Conservation (phyloP, 2,113 vertebrate species). For the Gadus chalcogrammus region DNA sequence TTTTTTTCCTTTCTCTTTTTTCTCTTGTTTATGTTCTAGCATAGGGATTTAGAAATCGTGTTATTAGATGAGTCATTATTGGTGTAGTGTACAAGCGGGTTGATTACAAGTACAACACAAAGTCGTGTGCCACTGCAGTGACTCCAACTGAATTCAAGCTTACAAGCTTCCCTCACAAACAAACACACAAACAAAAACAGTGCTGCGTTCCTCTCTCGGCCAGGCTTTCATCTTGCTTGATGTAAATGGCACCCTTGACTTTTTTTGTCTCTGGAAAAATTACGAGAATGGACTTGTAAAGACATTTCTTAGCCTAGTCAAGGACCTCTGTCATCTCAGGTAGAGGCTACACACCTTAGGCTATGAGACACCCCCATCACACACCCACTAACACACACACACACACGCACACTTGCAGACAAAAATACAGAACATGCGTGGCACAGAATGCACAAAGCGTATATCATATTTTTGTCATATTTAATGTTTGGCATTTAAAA, state of each 20-base stretch:
- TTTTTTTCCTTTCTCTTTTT: no score
- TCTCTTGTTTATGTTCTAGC: no score
- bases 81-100: no score
- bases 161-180: no score
- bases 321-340: slow-evolving; percentile 57
- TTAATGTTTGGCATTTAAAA: slow-evolving; percentile 38
- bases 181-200: neutral
- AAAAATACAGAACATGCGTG: neutral
- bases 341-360: slow-evolving; percentile 49
- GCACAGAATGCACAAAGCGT: neutral
- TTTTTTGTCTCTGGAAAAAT: slow-evolving; percentile 46
- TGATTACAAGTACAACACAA: no score
- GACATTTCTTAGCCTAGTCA: slow-evolving; percentile 54
- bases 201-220: neutral
- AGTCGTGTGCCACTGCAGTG: no score
- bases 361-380: slow-evolving; percentile 39
- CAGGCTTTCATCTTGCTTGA: slow-evolving; percentile 28
- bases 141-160: no score
- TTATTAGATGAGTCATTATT: no score
- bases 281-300: slow-evolving; percentile 65
- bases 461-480: neutral
- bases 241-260: slow-evolving; percentile 38
- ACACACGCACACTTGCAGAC: neutral
- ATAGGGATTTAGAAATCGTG: no score
- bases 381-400: neutral